These are phyloP conservation scores for Chalcis sispes DNA, from an alignment of 2,888 invertebrate species.

Conservation along the genomic window DNA sequence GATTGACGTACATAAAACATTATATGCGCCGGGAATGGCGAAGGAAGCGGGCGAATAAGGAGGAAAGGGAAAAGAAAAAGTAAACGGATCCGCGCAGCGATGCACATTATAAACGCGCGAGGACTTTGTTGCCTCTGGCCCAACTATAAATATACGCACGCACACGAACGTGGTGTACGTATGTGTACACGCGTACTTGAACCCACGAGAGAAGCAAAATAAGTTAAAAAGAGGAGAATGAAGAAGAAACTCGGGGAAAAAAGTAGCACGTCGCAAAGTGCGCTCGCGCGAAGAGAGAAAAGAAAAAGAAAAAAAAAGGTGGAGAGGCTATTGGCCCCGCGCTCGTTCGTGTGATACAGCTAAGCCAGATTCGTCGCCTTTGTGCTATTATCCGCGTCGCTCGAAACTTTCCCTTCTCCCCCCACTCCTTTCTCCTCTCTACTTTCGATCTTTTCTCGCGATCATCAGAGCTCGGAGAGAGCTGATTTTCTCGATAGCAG, in stretches of 20 bases:
- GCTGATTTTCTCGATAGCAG: constrained; percentile 41
- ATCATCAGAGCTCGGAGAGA: not conserved
- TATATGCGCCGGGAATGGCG: constrained; percentile 1
- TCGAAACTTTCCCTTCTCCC: no score
- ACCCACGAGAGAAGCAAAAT: no score
- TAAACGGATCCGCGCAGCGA: not conserved
- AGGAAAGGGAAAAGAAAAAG: constrained; percentile 2
- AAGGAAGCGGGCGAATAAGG: constrained; percentile 1
- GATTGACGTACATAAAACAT: constrained; percentile 50
- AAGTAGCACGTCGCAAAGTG: not conserved
- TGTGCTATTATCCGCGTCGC: constrained; percentile 29
- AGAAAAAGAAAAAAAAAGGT: not conserved
- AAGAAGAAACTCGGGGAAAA: no score
- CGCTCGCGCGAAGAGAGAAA: not conserved
- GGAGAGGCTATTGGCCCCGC: constrained; percentile 19
- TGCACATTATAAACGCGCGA: constrained; percentile 18
- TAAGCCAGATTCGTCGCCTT: constrained; percentile 36
- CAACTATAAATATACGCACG: not conserved
- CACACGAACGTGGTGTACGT: no score
- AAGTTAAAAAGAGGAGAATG: not conserved
- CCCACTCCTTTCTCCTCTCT: not conserved
- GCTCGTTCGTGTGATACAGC: constrained; percentile 10
- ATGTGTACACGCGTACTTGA: no score
- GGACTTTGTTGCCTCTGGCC: not conserved
- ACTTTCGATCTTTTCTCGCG: constrained; percentile 4